phyloP scores from a whole-genome alignment of 2,113 vertebrate genomes.

The Odocoileus virginianus region DNA sequence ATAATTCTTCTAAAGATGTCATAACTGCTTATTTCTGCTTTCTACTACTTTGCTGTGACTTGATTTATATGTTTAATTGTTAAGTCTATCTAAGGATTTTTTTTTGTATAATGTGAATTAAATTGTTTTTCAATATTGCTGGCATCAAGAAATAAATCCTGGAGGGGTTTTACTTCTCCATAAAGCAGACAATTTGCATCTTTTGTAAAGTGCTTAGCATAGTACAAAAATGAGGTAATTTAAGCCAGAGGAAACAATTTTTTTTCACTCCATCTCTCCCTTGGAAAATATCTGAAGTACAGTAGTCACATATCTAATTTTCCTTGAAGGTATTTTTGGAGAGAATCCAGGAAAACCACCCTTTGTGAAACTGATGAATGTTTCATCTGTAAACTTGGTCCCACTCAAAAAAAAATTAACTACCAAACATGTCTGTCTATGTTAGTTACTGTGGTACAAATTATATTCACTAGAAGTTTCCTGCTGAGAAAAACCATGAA shows the following conservation, averaged over 20 bases:
- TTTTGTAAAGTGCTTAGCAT: constrained; percentile 24
- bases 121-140: constrained; percentile 37
- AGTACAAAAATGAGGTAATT: background rate
- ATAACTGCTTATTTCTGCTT: constrained; percentile 21
- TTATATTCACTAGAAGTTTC: constrained; percentile 48
- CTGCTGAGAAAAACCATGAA: constrained; percentile 44
- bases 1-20: background rate
- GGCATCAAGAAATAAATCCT: constrained; percentile 39
- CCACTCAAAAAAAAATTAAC: constrained; percentile 20
- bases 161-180: background rate
- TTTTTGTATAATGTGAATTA: constrained; percentile 28
- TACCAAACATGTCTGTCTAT: background rate
- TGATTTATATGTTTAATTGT: constrained; percentile 39
- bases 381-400: constrained; percentile 31
- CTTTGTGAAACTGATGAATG: constrained; percentile 9
- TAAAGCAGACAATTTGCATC: constrained; percentile 34
- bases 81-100: background rate
- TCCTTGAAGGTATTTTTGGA: constrained; percentile 33
- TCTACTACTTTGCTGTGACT: background rate
- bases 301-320: background rate
- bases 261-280: background rate
- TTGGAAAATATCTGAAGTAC: constrained; percentile 41
- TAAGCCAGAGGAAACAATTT: background rate
- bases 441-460: constrained; percentile 55
- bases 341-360: constrained; percentile 5